Base-by-base conservation (phyloP, 2,797 vertebrate genomes). In the Lepus oiostolus region DNA sequence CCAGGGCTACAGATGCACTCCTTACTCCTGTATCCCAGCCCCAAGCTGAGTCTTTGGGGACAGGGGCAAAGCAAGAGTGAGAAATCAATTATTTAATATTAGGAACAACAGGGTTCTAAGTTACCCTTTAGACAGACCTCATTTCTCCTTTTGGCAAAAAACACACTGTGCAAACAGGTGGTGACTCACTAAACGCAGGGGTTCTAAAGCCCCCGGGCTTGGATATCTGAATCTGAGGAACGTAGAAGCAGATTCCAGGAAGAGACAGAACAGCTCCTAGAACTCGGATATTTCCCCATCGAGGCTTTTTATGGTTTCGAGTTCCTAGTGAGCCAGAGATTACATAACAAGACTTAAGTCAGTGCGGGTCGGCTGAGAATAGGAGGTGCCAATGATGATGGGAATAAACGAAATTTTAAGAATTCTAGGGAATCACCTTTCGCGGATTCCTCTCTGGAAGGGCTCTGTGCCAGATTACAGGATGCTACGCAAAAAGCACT, bases 111-210 rank as follows among this genome's bases (percentile, higher is more conserved):
- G 54, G 62, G n/a, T 47, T 91, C 84, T 72, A 47, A 62, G n/a
- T 11, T 52, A 3, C 70, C 72, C 52, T 67, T 60, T 5, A 13
- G 19, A 11, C 50, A 85, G 87, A 89, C 90, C 84, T 82, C 80
- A 38, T 67, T 54, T 74, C 54, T 50, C 62, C 74, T 85, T 82
- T 35, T 0, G 12, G 32, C 30, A 84, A 77, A 79, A 83, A 63
- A 90, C 4, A 42, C 50, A 5, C 24, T 7, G 77, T 42, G 32
- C 9, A 32, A 72, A 84, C 68, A 47, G 24, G 8, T 4, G 50
- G 84, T 90, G 85, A 90, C 68, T 79, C 84, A 74, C 67, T 86
- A 54, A 38, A 79, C 50, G n/a, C 5, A 12, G 54, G 54, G 65
- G 65, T 7, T 74, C 54, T 28, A 42, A 47, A 94, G 84, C 76